Percentiles rank a stretch among this genome's conserved stretches.
These are phyloP conservation scores for Acropora tenuis DNA, from an alignment of 64 coral and sea anemone genomes.

Conservation along the genomic window DNA sequence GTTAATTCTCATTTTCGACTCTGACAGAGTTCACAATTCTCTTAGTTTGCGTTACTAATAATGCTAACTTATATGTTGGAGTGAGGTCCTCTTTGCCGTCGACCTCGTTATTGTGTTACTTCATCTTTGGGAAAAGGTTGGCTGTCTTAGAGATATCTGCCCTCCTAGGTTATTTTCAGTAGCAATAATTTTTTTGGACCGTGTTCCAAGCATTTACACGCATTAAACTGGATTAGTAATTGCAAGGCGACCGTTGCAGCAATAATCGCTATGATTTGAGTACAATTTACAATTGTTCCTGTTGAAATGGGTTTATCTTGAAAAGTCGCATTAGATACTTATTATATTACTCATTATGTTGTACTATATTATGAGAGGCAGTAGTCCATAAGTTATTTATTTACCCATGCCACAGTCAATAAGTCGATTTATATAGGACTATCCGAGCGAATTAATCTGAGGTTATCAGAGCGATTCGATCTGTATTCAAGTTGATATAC, in stretches of 20 bases:
- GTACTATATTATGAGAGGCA: conserved; percentile 22
- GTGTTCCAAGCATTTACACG: background rate
- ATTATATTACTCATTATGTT: background rate
- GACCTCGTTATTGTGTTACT: too few species aligned
- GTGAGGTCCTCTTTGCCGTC: too few species aligned
- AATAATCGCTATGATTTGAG: background rate
- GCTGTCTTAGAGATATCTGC: background rate
- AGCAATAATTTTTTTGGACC: background rate
- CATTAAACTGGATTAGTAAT: background rate
- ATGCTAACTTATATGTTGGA: too few species aligned
- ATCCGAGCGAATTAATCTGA: background rate
- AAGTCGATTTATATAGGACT: conserved; percentile 39
- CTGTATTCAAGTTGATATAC: background rate
- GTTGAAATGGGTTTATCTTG: background rate
- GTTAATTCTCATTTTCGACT: too few species aligned
- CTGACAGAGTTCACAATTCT: too few species aligned
- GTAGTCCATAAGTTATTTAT: conserved; percentile 55
- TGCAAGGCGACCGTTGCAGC: background rate
- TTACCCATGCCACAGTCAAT: conserved; percentile 3
- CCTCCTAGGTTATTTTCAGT: background rate
- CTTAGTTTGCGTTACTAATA: too few species aligned
- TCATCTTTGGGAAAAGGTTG: too few species aligned
- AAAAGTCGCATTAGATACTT: background rate
- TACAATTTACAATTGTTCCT: background rate
- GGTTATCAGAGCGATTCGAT: background rate